Evolutionary conservation across 2,888 invertebrate genomes (phyloP).

Genomic region (Chalcis sispes): DNA sequence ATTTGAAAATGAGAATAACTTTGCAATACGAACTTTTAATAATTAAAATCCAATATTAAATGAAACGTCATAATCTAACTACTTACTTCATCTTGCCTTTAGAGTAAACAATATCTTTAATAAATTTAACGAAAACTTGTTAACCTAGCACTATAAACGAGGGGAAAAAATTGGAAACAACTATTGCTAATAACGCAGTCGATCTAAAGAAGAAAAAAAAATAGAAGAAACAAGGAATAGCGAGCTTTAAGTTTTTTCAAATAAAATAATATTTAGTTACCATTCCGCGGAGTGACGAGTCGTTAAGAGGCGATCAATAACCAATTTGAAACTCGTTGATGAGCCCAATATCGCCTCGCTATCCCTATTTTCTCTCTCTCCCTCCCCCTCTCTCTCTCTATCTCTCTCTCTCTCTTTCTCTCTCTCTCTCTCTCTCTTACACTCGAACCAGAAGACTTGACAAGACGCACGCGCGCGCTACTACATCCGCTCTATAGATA

Average conservation of each 20-base stretch:
- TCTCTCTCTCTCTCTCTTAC: not conserved
- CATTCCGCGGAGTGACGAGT: constrained; percentile 23
- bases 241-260: not conserved
- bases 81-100: not conserved
- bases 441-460: not conserved
- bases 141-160: constrained; percentile 1
- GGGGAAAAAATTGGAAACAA: constrained; percentile 41
- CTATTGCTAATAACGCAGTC: no score
- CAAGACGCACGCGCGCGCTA: no score
- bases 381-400: not conserved
- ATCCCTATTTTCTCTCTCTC: not conserved
- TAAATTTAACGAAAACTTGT: not conserved
- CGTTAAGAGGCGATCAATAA: constrained; percentile 63
- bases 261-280: constrained; percentile 43
- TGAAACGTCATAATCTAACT: not conserved
- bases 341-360: constrained; percentile 59
- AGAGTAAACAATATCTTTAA: constrained; percentile 25
- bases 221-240: constrained; percentile 5
- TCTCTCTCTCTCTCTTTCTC: not conserved
- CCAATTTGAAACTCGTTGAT: constrained; percentile 65
- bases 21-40: not conserved
- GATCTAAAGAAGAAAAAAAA: constrained; percentile 20
- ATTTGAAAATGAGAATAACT: no score
- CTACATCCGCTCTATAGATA: not conserved
- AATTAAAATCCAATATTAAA: constrained; percentile 26